Evolutionary conservation across 2,113 vertebrate species (phyloP).

Genomic region (Forbesichthys papilliferus): DNA sequence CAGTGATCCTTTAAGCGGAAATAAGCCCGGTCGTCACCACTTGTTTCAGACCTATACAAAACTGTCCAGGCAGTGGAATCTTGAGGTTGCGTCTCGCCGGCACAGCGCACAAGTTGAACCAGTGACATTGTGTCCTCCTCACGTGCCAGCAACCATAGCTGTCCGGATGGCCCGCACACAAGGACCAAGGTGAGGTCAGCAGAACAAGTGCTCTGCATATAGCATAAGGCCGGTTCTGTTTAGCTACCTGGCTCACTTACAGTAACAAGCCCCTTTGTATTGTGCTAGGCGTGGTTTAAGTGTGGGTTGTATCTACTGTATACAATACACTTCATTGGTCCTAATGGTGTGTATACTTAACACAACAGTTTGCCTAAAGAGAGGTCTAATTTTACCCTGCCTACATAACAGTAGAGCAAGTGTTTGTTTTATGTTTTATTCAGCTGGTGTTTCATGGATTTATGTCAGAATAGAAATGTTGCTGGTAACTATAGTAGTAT

Average conservation of each 20-base stretch:
- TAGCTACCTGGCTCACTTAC: not conserved
- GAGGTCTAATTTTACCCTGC: too few relatives aligned
- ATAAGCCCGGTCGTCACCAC: not conserved
- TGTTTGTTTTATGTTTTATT: too few relatives aligned
- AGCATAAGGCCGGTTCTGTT: constrained; percentile 3
- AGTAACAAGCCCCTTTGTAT: constrained; percentile 19
- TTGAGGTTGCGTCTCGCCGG: not conserved
- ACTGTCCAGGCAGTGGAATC: constrained; percentile 18
- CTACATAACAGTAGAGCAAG: too few relatives aligned
- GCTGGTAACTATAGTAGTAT: too few relatives aligned
- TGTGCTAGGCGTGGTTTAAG: too few relatives aligned
- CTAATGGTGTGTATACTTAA: too few relatives aligned
- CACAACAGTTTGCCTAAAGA: too few relatives aligned
- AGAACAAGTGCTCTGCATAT: constrained; percentile 5
- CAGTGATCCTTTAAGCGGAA: too few relatives aligned
- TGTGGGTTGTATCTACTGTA: too few relatives aligned
- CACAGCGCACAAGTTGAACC: constrained; percentile 1
- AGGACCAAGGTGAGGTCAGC: constrained; percentile 13
- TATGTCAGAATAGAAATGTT: too few relatives aligned
- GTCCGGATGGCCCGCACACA: constrained; percentile 1
- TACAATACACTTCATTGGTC: too few relatives aligned
- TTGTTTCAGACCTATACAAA: constrained; percentile 31
- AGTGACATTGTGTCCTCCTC: not conserved
- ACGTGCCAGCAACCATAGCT: not conserved
- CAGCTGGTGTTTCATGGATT: too few relatives aligned